Evolutionary conservation across 30 jellyfish, hydroid and myxozoan species (phyloP).

Genomic region (Hydra vulgaris): DNA sequence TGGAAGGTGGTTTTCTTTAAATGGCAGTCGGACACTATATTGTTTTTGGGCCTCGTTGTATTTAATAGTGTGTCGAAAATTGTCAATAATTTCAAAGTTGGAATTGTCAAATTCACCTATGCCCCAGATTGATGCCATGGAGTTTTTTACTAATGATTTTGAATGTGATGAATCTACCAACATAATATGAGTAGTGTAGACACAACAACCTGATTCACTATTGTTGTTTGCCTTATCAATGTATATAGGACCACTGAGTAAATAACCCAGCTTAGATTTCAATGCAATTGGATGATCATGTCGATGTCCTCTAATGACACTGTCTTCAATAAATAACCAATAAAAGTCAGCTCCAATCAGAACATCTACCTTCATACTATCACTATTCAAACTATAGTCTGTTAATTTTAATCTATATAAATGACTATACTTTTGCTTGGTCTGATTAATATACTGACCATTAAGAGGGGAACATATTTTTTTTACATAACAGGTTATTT

Average conservation of each 20-base stretch:
- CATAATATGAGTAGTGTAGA: not conserved
- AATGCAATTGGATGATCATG: slow-evolving; percentile 20
- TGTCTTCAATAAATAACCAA: slow-evolving; percentile 20
- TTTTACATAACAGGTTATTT: slow-evolving; percentile 2
- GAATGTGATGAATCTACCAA: not conserved
- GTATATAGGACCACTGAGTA: slow-evolving; percentile 12
- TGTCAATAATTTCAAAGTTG: not conserved
- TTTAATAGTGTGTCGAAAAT: not conserved
- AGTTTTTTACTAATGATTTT: not conserved
- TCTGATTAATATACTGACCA: not conserved
- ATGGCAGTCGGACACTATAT: slow-evolving; percentile 2
- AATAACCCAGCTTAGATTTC: slow-evolving; percentile 24
- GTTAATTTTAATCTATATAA: not conserved
- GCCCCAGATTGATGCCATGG: not conserved
- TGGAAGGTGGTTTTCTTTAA: not conserved
- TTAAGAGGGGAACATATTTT: slow-evolving; percentile 9
- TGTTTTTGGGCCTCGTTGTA: not conserved
- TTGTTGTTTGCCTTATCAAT: not conserved
- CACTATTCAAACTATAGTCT: not conserved
- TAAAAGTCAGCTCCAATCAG: slow-evolving; percentile 22
- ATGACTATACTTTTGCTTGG: not conserved
- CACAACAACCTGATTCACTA: not conserved
- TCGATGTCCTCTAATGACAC: slow-evolving; percentile 7
- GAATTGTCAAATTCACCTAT: not conserved
- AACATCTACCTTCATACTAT: not conserved